A percentile compares a stretch with the other conserved stretches of the same genome.
phyloP scores from a whole-genome alignment of 2,797 vertebrate species.

The Darevskia nairensis region DNA sequence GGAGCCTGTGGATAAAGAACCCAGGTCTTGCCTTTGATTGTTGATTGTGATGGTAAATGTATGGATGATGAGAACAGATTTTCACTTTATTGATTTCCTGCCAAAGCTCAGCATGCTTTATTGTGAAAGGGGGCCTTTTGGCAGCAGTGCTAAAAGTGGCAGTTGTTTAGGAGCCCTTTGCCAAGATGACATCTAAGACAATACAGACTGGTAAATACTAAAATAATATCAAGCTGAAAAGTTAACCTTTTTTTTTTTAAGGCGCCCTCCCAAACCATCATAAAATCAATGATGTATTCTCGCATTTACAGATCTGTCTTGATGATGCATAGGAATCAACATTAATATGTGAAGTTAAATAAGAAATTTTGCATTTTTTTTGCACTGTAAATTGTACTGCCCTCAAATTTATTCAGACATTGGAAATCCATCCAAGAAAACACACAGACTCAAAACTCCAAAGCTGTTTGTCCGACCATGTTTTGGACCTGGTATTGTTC shows the following conservation, averaged over 20 bases:
- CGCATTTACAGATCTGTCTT: slow-evolving; percentile 27
- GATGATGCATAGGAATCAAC: slow-evolving; percentile 55
- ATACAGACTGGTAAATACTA: slow-evolving; percentile 83
- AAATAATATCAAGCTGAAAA: slow-evolving; percentile 84
- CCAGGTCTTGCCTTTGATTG: slow-evolving; percentile 99
- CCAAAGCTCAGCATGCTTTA: slow-evolving; percentile 98
- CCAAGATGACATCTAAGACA: slow-evolving; percentile 87
- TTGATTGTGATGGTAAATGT: slow-evolving; percentile 99
- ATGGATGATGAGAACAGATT: slow-evolving; percentile 99
- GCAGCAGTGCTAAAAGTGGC: slow-evolving; percentile 84
- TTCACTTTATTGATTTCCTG: slow-evolving; percentile 99
- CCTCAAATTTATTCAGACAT: slow-evolving; percentile 79
- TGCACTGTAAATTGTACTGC: slow-evolving; percentile 73
- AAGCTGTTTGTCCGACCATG: slow-evolving; percentile 58
- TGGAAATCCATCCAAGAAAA: slow-evolving; percentile 74
- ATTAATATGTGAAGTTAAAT: slow-evolving; percentile 54
- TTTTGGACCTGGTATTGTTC: slow-evolving; percentile 60
- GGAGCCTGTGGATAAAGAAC: slow-evolving; percentile 99
- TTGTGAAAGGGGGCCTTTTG: slow-evolving; percentile 90
- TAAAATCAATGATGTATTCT: slow-evolving; percentile 76
- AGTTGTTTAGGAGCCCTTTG: slow-evolving; percentile 86
- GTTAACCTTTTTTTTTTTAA: slow-evolving; percentile 73
- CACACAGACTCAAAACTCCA: slow-evolving; percentile 73
- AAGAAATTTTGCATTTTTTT: slow-evolving; percentile 64
- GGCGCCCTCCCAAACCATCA: slow-evolving; percentile 72